These are phyloP conservation scores for Cetonia aurata DNA, from an alignment of 2,888 invertebrate species.

Conservation along the genomic window DNA sequence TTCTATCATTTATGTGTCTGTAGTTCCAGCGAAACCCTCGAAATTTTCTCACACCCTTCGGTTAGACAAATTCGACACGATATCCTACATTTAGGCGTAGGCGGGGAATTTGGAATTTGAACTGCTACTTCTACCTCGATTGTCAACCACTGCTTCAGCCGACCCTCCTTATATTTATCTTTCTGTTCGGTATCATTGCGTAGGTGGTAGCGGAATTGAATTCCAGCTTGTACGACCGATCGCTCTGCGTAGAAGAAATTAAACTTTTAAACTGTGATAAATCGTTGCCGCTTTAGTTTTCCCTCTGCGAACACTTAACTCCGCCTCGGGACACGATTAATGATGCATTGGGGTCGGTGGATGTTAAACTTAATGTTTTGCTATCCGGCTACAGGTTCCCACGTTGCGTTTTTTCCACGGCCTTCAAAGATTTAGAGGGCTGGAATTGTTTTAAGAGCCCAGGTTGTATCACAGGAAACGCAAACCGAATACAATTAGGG, in stretches of 20 bases:
- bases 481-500: too few relatives aligned
- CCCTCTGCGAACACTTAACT: constrained; percentile 13
- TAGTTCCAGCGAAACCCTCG: too few relatives aligned
- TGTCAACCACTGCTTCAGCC: neutral
- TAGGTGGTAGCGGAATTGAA: constrained; percentile 18
- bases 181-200: constrained; percentile 5
- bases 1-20: too few relatives aligned
- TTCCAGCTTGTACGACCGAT: constrained; percentile 14
- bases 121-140: constrained; percentile 11
- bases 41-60: too few relatives aligned
- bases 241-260: constrained; percentile 26
- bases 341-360: constrained; percentile 16
- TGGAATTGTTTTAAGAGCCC: too few relatives aligned
- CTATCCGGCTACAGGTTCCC: constrained; percentile 4
- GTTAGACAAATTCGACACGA: too few relatives aligned
- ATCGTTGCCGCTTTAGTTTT: constrained; percentile 26
- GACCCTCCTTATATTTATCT: neutral
- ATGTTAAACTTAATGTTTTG: constrained; percentile 9
- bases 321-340: constrained; percentile 16
- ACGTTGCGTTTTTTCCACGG: neutral
- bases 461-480: neutral
- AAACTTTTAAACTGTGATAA: constrained; percentile 34
- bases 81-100: too few relatives aligned
- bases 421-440: neutral
- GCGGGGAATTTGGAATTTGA: neutral